Base-by-base conservation (phyloP, 2,113 vertebrate genomes). In the Mustela lutreola region DNA sequence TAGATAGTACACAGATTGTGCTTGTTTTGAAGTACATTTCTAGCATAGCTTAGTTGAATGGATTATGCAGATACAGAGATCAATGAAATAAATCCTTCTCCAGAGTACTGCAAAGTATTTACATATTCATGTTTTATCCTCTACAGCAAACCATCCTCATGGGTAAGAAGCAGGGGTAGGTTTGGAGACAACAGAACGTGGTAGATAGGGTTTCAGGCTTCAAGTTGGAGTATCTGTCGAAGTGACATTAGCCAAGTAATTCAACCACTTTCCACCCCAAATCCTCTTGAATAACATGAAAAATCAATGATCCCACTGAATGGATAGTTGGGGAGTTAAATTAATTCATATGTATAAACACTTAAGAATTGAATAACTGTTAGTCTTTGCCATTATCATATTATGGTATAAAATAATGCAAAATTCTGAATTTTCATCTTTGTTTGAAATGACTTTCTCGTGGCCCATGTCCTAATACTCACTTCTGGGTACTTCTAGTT, bases 11-110 rank as follows among this genome's bases (percentile, higher is more conserved):
- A 84, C 26, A 73, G 8, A 76, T 45, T 79, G 39, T 80, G 14
- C 45, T 91, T 95, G 33, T 33, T 88, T 83, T 91, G 42, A 91
- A 56, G 62, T 58, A 71, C 16, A 6, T 22, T 91, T 71, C 42
- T 65, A 33, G 36, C 18, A 76, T 53, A 86, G 39, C n/a, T 90
- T 86, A 62, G 11, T 21, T 88, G 26, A 95, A 80, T 79, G 56
- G 36, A 85, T 94, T 89, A 67, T 75, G 56, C 5, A 60, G 62
- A 75, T 60, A n/a, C 80, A 36, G 10, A 31, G 53, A 73, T 65
- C 92, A 92, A 93, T 92, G 83, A 91, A 70, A 82, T 71, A 94
- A 94, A 84, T 75, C 16, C 2, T 36, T 76, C 14, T 36, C 7
- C 78, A 39, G 58, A 45, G 50, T 0, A 81, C 26, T 62, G n/a